A percentile compares a stretch with the other conserved stretches of the same genome.
phyloP scores from a whole-genome alignment of 2,888 invertebrate genomes.

The Napeogenes sylphis region DNA sequence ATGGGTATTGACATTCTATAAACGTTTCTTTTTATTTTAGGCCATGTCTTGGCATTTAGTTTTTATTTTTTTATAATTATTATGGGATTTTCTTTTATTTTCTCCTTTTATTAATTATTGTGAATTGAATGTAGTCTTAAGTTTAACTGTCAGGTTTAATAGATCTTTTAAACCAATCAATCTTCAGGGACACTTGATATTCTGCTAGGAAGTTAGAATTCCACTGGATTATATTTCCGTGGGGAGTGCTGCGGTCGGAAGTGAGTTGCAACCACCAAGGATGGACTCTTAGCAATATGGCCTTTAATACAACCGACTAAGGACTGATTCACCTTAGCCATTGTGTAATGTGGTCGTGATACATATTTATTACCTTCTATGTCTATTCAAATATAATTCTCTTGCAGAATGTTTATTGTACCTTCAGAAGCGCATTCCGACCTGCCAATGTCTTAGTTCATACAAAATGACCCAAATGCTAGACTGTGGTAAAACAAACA shows the following conservation, averaged over 20 bases:
- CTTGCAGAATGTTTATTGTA: slow-evolving; percentile 20
- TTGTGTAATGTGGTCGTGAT: slow-evolving; percentile 6
- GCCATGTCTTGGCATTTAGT: neutral
- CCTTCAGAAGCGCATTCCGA: slow-evolving; percentile 17
- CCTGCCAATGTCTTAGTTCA: slow-evolving; percentile 15
- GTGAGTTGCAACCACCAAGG: slow-evolving; percentile 15
- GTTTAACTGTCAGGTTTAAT: neutral
- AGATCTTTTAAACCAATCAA: neutral
- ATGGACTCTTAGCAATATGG: neutral
- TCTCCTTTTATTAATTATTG: too few relatives aligned
- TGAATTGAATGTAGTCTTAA: too few relatives aligned
- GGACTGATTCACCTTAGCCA: neutral
- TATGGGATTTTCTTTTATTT: too few relatives aligned
- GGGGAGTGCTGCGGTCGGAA: slow-evolving; percentile 25
- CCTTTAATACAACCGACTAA: neutral
- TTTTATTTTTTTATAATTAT: neutral
- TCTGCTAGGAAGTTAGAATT: slow-evolving; percentile 21
- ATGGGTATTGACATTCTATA: neutral
- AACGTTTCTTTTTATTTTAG: neutral
- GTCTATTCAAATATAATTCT: slow-evolving; percentile 9
- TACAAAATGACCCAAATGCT: neutral
- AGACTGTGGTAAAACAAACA: too few relatives aligned
- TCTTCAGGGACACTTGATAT: slow-evolving; percentile 14
- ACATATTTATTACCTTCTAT: slow-evolving; percentile 14
- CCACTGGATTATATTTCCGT: slow-evolving; percentile 20